Evolutionary conservation across 1,140 invertebrate species (phyloP), one percentile per base, ranked within the genome.

Genomic region (Cydia pomonella): DNA sequence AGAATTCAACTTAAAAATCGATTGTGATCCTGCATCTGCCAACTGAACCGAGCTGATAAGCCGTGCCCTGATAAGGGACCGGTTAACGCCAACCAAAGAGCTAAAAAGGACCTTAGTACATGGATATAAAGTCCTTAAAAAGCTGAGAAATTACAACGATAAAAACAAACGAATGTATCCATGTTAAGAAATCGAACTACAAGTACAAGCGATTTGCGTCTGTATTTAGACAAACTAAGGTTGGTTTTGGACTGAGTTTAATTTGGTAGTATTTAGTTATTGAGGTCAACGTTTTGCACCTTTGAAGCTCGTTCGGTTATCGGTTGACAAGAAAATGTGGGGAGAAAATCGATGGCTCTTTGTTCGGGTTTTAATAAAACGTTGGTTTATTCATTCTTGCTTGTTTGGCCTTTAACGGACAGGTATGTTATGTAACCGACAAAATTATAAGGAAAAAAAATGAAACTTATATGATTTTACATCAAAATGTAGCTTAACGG

Each of bases 261-360:
- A n/a, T 74, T 76, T 53, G 23, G 74, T 74, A 23, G 44, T 72
- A 41, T 50, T 76, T 75, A 47, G 66, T 66, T 86, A 86, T 83
- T 87, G 80, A 77, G 86, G 86, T 88, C 86, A 88, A 82, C 83
- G 82, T 79, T 86, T 85, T 80, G 84, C 85, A 88, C 84, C 84
- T 88, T 88, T 82, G 79, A 84, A 85, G 86, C 81, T 83, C 77
- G 78, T 82, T 84, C 77, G 50, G 73, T 85, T 86, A 86, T 85
- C 85, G 80, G 79, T 79, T 81, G 79, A 78, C 83, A 81, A 86
- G 81, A 82, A 84, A 84, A 83, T 83, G 79, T 79, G 73, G 78
- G 75, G 77, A 77, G 80, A 84, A 82, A 85, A 69, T 69, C 64
- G 64, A 69, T 69, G 16, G 27, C 18, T 69, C 44, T 72, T 44